Evolutionary conservation across 2,888 invertebrate genomes (phyloP).

Genomic region (Agrotis exclamationis): DNA sequence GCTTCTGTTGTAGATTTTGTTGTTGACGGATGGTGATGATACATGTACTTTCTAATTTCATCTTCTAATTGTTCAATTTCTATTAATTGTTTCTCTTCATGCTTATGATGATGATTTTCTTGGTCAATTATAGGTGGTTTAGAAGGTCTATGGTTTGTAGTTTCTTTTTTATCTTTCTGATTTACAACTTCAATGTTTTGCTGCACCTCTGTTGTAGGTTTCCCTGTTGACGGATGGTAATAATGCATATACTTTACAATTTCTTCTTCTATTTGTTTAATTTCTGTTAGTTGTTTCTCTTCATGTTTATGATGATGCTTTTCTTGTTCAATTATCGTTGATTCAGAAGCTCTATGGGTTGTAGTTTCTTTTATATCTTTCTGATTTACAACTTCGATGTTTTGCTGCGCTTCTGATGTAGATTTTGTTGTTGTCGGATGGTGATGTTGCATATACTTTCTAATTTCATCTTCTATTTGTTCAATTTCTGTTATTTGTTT

Average conservation of each 20-base stretch:
- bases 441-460: slow-evolving; percentile 65
- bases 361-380: not conserved
- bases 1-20: slow-evolving; percentile 63
- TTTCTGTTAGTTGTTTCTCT: not conserved
- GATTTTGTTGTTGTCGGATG: slow-evolving; percentile 63
- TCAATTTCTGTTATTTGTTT: slow-evolving; percentile 57
- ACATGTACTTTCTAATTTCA: slow-evolving; percentile 70
- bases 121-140: slow-evolving; percentile 57
- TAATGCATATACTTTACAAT: slow-evolving; percentile 68
- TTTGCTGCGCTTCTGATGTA: slow-evolving; percentile 47
- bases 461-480: slow-evolving; percentile 72
- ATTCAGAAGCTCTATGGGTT: not conserved
- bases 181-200: not conserved
- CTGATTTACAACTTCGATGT: not conserved
- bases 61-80: slow-evolving; percentile 66
- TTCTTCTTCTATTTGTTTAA: slow-evolving; percentile 74
- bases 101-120: too few relatives aligned
- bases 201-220: slow-evolving; percentile 60
- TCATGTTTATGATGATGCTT: too few relatives aligned
- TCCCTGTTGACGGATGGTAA: slow-evolving; percentile 55
- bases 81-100: too few relatives aligned
- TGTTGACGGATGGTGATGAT: slow-evolving; percentile 52
- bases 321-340: slow-evolving; percentile 56
- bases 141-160: slow-evolving; percentile 3
- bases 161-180: slow-evolving; percentile 1